Evolutionary conservation across 2,113 vertebrate species (phyloP), one percentile per base, ranked within the genome.

Genomic region (Ceyx cyanopectus): DNA sequence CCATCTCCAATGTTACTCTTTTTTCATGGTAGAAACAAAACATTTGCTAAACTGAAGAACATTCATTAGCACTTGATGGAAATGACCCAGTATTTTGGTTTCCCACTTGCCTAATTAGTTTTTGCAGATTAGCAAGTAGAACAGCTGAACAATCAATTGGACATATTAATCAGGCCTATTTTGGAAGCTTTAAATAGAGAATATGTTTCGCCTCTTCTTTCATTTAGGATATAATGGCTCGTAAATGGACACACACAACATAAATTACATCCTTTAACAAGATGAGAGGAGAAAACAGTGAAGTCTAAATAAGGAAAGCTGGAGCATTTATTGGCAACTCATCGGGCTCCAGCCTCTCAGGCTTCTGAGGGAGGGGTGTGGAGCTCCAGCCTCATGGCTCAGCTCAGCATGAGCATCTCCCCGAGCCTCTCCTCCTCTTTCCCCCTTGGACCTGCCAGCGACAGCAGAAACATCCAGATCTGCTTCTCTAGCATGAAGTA

Each of bases 51-150:
- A 94, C 69, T 10, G 26, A 89, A 69, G 95, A 93, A 88, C 80
- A 82, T 88, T 95, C 95, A 96, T 96, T 95, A 96, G 76, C 95
- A 79, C 79, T 45, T 1, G 82, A 87, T 95, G 95, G 94, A 96
- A 95, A 95, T 90, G 84, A 95, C 96, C 93, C 95, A 95, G 94
- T 96, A 93, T 96, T 97, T 96, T 95, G 91, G 95, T 95, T 95
- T 95, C 92, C 95, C 87, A 90, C 94, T 97, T 95, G 95, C 80
- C 92, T 97, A 97, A 97, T 97, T 97, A 96, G 92, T 92, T 96
- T 94, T 91, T 91, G 74, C 72, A 91, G 91, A 96, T 96, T 96
- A 96, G 83, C 82, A 69, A 95, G 81, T 46, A 87, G 92, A 96
- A 79, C 95, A 97, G 94, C 90, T 94, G 94, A 96, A 95, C 81